phyloP scores from a whole-genome alignment of 2,888 invertebrate genomes.

The Cephus sareptanus region DNA sequence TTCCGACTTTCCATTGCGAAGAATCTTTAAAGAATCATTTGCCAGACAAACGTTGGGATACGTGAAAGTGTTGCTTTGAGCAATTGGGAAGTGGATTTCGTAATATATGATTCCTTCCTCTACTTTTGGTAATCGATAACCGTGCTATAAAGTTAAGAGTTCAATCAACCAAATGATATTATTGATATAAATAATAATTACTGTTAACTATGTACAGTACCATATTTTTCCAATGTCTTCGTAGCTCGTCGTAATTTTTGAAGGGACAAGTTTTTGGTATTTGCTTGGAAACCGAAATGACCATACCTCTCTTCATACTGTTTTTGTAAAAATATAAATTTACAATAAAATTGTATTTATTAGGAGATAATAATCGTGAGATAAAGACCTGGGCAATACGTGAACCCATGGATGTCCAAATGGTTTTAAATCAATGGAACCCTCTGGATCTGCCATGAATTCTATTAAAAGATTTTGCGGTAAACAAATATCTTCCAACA shows the following conservation, averaged over 20 bases:
- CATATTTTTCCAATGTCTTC: slow-evolving; percentile 63
- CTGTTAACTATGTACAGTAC: slow-evolving; percentile 30
- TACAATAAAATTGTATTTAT: no score
- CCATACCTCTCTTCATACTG: slow-evolving; percentile 49
- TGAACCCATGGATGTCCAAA: slow-evolving; percentile 38
- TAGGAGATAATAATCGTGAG: no score
- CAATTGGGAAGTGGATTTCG: slow-evolving; percentile 48
- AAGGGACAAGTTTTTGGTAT: slow-evolving; percentile 50
- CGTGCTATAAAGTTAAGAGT: slow-evolving; percentile 47
- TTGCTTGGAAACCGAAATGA: slow-evolving; percentile 48
- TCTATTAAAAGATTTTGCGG: slow-evolving; percentile 29
- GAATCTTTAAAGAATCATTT: slow-evolving; percentile 29
- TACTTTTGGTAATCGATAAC: slow-evolving; percentile 54
- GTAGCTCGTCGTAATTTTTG: slow-evolving; percentile 50
- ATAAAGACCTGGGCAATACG: slow-evolving; percentile 56
- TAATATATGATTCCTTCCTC: slow-evolving; percentile 47
- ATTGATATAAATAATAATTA: not conserved
- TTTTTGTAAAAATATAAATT: slow-evolving; percentile 23
- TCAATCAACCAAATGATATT: not conserved
- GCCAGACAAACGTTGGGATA: slow-evolving; percentile 55
- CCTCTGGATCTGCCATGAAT: slow-evolving; percentile 42
- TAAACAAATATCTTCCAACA: slow-evolving; percentile 38
- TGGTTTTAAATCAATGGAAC: slow-evolving; percentile 35
- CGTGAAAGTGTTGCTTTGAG: slow-evolving; percentile 34
- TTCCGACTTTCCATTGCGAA: slow-evolving; percentile 2